These are phyloP conservation scores for Lasiurus borealis DNA, from an alignment of 2,113 vertebrate genomes.

Conservation along the genomic window DNA sequence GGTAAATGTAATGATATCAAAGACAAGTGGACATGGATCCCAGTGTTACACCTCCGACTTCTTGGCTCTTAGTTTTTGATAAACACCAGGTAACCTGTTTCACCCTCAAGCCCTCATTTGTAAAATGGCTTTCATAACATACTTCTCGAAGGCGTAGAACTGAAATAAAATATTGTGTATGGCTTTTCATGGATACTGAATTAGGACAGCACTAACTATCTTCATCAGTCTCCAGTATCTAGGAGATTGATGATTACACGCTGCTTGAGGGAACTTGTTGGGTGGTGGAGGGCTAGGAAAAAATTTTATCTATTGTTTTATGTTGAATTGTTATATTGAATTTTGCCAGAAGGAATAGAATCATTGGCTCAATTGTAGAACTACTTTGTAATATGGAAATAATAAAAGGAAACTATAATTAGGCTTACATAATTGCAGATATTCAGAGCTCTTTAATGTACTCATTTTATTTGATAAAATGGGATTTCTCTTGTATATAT, in stretches of 20 bases:
- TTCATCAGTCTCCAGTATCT: not conserved
- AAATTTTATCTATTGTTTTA: slow-evolving; percentile 13
- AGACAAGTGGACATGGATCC: not conserved
- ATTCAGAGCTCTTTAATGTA: slow-evolving; percentile 20
- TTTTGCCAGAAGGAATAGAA: slow-evolving; percentile 41
- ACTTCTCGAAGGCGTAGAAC: not conserved
- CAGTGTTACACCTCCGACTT: not conserved
- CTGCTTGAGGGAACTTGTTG: not conserved
- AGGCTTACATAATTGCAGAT: not conserved
- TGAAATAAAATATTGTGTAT: not conserved
- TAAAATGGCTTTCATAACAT: not conserved
- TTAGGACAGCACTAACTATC: not conserved
- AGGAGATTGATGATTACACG: not conserved
- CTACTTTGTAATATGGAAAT: not conserved
- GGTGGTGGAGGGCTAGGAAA: not conserved
- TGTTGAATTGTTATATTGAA: slow-evolving; percentile 54
- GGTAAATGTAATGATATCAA: not conserved
- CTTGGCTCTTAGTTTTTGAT: not conserved
- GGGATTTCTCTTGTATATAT: not conserved
- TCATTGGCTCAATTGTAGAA: not conserved
- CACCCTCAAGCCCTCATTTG: not conserved
- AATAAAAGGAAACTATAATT: not conserved
- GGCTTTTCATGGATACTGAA: not conserved
- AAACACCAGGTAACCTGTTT: not conserved
- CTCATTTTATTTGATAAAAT: slow-evolving; percentile 13